A percentile compares a stretch with the other conserved stretches of the same genome.
Conservation (phyloP, 2,113 vertebrate genomes). For the Eptesicus fuscus region DNA sequence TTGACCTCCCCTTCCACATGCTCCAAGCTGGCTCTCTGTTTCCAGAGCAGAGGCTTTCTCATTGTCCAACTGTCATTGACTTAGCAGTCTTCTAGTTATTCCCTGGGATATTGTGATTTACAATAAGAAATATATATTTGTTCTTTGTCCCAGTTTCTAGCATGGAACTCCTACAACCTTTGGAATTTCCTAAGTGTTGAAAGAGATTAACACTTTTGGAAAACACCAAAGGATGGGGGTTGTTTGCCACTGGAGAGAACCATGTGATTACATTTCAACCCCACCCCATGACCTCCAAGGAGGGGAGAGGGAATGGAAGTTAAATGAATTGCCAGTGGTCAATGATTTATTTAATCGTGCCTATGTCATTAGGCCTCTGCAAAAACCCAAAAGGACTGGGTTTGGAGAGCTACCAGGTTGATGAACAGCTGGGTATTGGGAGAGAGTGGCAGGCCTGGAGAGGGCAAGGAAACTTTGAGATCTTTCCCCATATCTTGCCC, state of each 20-base stretch:
- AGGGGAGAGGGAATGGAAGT: neutral
- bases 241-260: neutral
- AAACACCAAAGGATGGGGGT: neutral
- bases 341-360: neutral
- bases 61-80: accelerated
- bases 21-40: neutral
- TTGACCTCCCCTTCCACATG: neutral
- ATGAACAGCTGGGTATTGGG: neutral
- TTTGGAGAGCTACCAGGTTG: neutral
- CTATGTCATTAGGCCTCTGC: neutral
- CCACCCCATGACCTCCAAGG: neutral
- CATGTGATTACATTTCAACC: neutral
- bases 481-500: neutral
- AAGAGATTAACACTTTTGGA: neutral
- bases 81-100: neutral
- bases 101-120: neutral
- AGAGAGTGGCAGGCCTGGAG: neutral
- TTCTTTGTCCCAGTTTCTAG: neutral
- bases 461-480: neutral
- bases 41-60: neutral
- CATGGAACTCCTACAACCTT: neutral
- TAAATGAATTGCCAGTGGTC: neutral
- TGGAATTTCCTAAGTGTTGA: neutral
- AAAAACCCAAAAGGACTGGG: neutral
- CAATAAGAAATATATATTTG: neutral